Evolutionary conservation across 1,140 invertebrate species (phyloP).

Genomic region (Galendromus occidentalis): DNA sequence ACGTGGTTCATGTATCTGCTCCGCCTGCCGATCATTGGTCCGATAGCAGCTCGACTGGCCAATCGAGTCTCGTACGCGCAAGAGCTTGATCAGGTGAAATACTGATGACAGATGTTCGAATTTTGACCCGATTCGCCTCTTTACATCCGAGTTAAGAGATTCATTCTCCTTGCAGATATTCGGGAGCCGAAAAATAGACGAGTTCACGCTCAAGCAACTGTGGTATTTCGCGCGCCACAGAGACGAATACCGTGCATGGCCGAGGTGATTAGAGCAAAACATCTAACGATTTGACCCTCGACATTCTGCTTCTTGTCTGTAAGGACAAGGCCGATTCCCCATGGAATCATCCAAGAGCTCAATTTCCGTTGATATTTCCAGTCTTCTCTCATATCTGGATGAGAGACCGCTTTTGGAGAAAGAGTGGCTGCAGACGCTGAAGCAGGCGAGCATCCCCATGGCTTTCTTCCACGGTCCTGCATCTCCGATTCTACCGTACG

Average conservation of each 20-base stretch:
- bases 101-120: background rate
- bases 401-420: constrained; percentile 21
- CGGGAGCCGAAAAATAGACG: constrained; percentile 19
- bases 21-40: constrained; percentile 16
- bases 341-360: no score
- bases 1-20: constrained; percentile 14
- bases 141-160: background rate
- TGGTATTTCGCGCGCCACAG: constrained; percentile 21
- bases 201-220: constrained; percentile 24
- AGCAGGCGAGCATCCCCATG: constrained; percentile 22
- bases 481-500: constrained; percentile 19
- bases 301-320: no score
- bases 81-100: constrained; percentile 21
- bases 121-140: background rate
- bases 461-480: constrained; percentile 24
- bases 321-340: no score
- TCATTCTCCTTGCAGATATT: background rate
- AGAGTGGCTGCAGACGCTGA: constrained; percentile 25
- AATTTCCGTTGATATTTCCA: background rate
- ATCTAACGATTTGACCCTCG: background rate
- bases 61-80: constrained; percentile 20
- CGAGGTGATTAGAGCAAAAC: background rate
- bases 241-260: constrained; percentile 21
- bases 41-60: constrained; percentile 3
- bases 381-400: constrained; percentile 17